phyloP scores from a whole-genome alignment of 1,140 invertebrate species.

The Lepidurus apus region DNA sequence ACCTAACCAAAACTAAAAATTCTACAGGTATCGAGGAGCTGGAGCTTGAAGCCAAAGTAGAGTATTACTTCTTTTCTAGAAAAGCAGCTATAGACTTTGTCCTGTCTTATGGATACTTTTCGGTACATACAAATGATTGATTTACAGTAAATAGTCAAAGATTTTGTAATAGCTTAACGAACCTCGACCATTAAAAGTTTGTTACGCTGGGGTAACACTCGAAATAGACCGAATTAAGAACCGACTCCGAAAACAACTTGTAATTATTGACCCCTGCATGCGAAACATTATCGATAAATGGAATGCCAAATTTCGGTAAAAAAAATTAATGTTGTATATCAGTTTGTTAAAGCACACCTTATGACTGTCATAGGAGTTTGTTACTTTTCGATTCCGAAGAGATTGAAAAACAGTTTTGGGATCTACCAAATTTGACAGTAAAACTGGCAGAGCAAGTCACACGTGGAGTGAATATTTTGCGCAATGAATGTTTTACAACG shows the following conservation, averaged over 20 bases:
- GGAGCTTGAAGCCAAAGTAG: neutral
- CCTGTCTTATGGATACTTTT: neutral
- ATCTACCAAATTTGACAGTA: neutral
- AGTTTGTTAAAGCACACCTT: too few relatives aligned
- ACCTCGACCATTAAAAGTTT: neutral
- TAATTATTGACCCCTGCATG: slow-evolving; percentile 9
- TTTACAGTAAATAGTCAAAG: too few relatives aligned
- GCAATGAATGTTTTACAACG: neutral
- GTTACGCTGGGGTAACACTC: neutral
- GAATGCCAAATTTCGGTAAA: neutral
- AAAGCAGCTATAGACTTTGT: neutral
- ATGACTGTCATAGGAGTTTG: neutral
- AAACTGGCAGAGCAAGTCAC: neutral
- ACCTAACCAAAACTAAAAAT: neutral
- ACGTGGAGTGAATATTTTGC: neutral
- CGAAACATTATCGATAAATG: neutral
- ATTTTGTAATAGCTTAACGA: neutral
- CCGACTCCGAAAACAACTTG: neutral
- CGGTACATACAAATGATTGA: neutral
- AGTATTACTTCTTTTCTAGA: neutral
- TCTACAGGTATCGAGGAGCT: neutral
- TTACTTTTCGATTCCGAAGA: neutral
- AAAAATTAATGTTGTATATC: too few relatives aligned
- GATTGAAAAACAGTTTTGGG: neutral
- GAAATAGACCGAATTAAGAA: neutral